Conservation (phyloP, 2,888 invertebrate species). For the Spisula solida region DNA sequence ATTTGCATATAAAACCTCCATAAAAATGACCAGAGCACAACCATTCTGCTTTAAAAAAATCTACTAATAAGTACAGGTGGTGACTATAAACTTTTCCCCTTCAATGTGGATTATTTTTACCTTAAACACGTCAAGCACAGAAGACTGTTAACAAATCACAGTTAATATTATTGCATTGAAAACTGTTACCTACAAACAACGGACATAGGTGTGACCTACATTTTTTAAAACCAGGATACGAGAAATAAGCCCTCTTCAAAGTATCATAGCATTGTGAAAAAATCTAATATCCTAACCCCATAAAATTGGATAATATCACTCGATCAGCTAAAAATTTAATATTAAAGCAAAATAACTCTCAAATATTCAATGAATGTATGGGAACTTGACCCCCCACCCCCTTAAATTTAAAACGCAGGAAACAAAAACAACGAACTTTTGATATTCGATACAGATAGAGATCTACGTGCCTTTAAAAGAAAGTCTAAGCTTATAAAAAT, state of each 20-base stretch:
- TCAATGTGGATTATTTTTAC: background rate
- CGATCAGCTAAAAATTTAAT: constrained; percentile 8
- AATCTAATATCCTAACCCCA: background rate
- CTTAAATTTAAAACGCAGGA: background rate
- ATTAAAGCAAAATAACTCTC: constrained; percentile 15
- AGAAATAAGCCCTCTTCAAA: constrained; percentile 11
- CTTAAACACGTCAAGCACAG: background rate
- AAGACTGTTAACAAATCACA: background rate
- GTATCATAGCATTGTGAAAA: background rate
- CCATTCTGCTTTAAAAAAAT: background rate
- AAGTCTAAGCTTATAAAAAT: constrained; percentile 14
- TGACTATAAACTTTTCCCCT: background rate
- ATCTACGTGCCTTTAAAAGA: constrained; percentile 1
- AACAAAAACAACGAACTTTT: constrained; percentile 8
- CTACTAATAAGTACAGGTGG: background rate
- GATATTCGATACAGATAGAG: background rate
- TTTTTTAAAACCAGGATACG: background rate
- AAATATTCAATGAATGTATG: background rate
- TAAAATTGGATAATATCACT: background rate
- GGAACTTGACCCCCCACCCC: background rate
- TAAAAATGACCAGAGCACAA: background rate
- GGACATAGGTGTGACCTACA: background rate
- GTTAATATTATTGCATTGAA: background rate
- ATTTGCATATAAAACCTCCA: background rate
- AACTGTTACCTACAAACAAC: background rate